A percentile compares a stretch with the other conserved stretches of the same genome.
These are phyloP conservation scores for Oncorhynchus masou DNA, from an alignment of 2,113 vertebrate species.

Conservation along the genomic window DNA sequence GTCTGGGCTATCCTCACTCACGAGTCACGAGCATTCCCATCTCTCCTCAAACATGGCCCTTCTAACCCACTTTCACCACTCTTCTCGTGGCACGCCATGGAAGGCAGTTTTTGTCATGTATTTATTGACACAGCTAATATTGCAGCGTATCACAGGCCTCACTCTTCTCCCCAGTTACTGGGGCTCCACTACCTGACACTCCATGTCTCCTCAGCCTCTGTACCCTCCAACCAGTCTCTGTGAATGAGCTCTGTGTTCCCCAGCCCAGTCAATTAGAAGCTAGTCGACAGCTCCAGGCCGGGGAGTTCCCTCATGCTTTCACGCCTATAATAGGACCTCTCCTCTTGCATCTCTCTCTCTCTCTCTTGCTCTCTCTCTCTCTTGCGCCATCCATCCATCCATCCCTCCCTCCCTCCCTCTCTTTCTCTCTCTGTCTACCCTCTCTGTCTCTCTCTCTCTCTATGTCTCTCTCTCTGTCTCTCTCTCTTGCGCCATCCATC, in stretches of 20 bases:
- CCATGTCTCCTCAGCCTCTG: background rate
- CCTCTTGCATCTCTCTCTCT: background rate
- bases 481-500: no score
- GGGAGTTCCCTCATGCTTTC: background rate
- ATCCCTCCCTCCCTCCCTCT: no score
- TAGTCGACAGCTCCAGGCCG: background rate
- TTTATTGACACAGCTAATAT: slow-evolving; percentile 6
- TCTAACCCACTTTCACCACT: background rate
- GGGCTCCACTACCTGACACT: background rate
- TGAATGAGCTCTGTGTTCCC: slow-evolving; percentile 4
- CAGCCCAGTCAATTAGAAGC: background rate
- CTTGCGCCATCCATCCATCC: no score
- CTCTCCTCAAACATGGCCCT: background rate
- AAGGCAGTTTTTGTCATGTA: background rate
- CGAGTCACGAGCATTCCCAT: background rate
- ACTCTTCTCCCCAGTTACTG: background rate
- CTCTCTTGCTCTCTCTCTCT: no score
- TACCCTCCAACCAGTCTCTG: background rate
- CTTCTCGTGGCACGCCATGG: background rate
- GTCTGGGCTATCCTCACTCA: background rate
- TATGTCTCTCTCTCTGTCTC: no score
- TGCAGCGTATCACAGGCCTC: background rate
- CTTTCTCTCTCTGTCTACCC: no score
- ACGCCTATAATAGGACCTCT: background rate
- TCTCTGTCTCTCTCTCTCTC: no score